A percentile compares a stretch with the other conserved stretches of the same genome.
Conservation (phyloP, 2,797 vertebrate species). For the Enteromius mattozi region DNA sequence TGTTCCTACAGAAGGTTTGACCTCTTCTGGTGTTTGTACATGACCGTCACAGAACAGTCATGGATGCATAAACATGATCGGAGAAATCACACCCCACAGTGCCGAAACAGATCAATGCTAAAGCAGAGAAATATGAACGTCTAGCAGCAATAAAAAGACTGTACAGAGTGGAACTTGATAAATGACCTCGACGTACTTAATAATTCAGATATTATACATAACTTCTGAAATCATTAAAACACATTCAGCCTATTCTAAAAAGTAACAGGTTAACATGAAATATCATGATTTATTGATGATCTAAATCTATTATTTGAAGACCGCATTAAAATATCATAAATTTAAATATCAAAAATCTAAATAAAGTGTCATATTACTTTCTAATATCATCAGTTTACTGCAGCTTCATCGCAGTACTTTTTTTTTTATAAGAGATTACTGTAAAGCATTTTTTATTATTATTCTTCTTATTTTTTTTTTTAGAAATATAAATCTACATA, state of each 20-base stretch:
- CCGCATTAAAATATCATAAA: background rate
- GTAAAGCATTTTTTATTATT: background rate
- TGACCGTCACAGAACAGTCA: slow-evolving; percentile 21
- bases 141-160: slow-evolving; percentile 4
- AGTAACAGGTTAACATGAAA: background rate
- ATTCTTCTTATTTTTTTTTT: background rate
- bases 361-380: background rate
- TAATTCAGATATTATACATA: background rate
- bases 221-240: slow-evolving; percentile 15
- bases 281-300: background rate
- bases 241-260: background rate
- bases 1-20: slow-evolving; percentile 66
- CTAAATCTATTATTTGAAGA: background rate
- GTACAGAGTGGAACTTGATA: background rate
- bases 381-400: background rate
- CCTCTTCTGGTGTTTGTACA: slow-evolving; percentile 17
- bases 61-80: slow-evolving; percentile 17
- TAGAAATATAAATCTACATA: background rate
- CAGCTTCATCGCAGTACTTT: background rate
- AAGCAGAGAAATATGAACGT: slow-evolving; percentile 34
- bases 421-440: background rate
- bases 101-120: slow-evolving; percentile 47
- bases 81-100: slow-evolving; percentile 43
- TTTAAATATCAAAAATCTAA: background rate
- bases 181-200: background rate